These are phyloP conservation scores for Rhynchophorus ferrugineus DNA, from an alignment of 1,140 invertebrate genomes.

Conservation along the genomic window DNA sequence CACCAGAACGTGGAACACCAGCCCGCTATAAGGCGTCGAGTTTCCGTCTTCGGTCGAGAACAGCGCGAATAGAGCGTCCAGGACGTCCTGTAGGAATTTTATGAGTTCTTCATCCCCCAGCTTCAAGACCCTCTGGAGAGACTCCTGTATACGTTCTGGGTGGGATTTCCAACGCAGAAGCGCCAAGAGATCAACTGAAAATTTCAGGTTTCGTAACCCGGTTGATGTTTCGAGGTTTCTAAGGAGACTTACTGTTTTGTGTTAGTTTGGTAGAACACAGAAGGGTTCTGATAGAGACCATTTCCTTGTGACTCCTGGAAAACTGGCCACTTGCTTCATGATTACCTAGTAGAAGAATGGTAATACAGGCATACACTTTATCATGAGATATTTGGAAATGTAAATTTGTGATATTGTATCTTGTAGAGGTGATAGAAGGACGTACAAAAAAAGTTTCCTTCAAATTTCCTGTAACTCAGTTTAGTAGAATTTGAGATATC, in stretches of 20 bases:
- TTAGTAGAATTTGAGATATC: no score
- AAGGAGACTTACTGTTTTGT: constrained; percentile 77
- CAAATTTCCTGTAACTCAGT: no score
- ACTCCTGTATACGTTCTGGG: constrained; percentile 78
- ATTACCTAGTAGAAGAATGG: constrained; percentile 25
- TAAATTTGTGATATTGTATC: no score
- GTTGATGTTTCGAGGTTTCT: no score
- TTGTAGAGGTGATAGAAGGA: no score
- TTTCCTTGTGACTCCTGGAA: constrained; percentile 75
- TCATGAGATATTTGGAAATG: no score
- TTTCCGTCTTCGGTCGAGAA: constrained; percentile 92
- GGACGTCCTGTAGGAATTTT: constrained; percentile 91
- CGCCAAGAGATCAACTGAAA: constrained; percentile 76
- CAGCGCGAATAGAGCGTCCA: constrained; percentile 90
- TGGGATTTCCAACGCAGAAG: constrained; percentile 85
- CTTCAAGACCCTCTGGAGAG: constrained; percentile 68
- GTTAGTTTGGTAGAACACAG: constrained; percentile 93
- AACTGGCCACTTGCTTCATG: constrained; percentile 50
- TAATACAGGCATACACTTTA: background rate
- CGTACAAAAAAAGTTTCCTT: no score
- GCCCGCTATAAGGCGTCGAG: constrained; percentile 54
- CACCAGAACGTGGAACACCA: constrained; percentile 66
- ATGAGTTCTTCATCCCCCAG: constrained; percentile 86
- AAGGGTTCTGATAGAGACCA: constrained; percentile 71
- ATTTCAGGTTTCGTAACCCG: no score